Evolutionary conservation across 2,797 vertebrate species (phyloP).

Genomic region (Hydrocynus forskahlii): DNA sequence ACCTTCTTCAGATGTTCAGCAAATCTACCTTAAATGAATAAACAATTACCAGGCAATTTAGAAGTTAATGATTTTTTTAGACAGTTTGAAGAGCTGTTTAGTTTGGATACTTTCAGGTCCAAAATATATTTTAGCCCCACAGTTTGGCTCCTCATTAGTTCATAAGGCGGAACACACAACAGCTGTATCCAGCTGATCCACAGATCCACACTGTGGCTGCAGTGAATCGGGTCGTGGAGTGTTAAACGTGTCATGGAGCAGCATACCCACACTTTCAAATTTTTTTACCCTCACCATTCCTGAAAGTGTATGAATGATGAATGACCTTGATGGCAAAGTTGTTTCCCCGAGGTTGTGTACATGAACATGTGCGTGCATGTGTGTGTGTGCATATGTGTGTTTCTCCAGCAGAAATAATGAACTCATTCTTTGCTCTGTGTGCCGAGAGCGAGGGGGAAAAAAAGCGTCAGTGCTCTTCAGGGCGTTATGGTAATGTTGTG

Average conservation of each 20-base stretch:
- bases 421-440: constrained; percentile 19
- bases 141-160: not conserved
- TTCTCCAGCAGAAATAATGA: constrained; percentile 25
- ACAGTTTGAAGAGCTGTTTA: constrained; percentile 19
- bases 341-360: not conserved
- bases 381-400: not conserved
- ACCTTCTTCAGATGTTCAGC: constrained; percentile 21
- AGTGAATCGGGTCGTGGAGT: not conserved
- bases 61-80: constrained; percentile 39
- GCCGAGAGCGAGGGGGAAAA: constrained; percentile 14
- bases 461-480: constrained; percentile 2
- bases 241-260: not conserved
- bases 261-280: not conserved
- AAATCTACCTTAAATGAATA: constrained; percentile 44
- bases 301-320: constrained; percentile 6
- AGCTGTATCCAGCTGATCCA: not conserved
- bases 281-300: not conserved
- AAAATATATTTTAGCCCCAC: not conserved
- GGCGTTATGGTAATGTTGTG: constrained; percentile 36
- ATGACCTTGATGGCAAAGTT: constrained; percentile 23
- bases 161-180: not conserved
- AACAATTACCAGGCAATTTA: constrained; percentile 58
- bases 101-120: not conserved
- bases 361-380: not conserved
- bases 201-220: not conserved